A percentile compares a stretch with the other conserved stretches of the same genome.
Evolutionary conservation across 2,113 vertebrate species (phyloP).

Genomic region (Mellivora capensis): DNA sequence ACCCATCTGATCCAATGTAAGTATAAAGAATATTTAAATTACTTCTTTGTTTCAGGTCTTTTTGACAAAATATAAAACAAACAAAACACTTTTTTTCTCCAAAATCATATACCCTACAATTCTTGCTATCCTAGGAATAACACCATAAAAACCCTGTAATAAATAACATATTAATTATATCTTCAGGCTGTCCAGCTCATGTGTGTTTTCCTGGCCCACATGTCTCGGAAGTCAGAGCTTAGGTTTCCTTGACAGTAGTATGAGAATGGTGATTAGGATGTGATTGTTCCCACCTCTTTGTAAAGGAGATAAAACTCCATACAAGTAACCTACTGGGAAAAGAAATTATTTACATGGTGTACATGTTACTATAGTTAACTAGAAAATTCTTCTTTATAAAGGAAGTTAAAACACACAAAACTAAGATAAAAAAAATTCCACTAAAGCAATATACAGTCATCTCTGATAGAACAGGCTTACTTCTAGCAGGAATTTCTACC

Average conservation of each 20-base stretch:
- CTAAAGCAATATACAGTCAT: not conserved
- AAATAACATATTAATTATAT: not conserved
- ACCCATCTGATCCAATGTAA: not conserved
- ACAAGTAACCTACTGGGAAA: not conserved
- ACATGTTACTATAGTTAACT: not conserved
- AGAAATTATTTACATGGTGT: not conserved
- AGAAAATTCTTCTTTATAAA: not conserved
- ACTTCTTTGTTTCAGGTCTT: not conserved
- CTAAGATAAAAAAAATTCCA: not conserved
- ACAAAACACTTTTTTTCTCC: not conserved
- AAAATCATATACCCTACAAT: not conserved
- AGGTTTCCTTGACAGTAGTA: not conserved
- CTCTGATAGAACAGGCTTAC: not conserved
- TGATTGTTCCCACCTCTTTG: not conserved
- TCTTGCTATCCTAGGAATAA: not conserved
- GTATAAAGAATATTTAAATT: not conserved
- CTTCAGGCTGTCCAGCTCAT: not conserved
- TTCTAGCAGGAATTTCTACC: not conserved
- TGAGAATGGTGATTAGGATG: not conserved
- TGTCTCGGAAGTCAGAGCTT: not conserved
- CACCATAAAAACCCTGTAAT: not conserved
- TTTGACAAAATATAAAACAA: not conserved
- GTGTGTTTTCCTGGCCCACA: not conserved
- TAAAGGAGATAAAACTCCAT: not conserved
- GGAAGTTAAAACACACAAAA: not conserved